Base-by-base conservation (phyloP, 2,888 invertebrate species). In the Drosophila austrosaltans region DNA sequence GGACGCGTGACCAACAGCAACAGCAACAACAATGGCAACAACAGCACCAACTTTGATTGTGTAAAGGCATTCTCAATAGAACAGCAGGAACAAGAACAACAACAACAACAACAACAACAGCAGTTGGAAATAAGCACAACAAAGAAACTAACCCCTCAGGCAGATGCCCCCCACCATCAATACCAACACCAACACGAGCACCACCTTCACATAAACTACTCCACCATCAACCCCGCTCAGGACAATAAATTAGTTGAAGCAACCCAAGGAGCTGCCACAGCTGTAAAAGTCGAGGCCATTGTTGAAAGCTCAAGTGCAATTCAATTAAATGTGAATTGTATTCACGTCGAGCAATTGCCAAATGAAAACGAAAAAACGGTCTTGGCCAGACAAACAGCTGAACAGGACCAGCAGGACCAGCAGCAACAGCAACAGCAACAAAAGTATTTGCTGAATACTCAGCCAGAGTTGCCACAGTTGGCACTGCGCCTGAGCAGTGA, bases 51-150 rank as follows among this genome's bases (percentile, higher is more conserved):
- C 66, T 63, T 69, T 69, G 79, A 81, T 82, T 89, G 84, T 81
- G 82, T 81, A 84, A 83, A 80, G 78, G 80, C 76, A 87, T 84
- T 84, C 79, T 76, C 78, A 86, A 80, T 81, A 77, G 78, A 79
- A 60, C 36, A 79, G 61, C 72, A 72, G 67, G 77, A 76, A 69
- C 75, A 74, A 57, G 75, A 72, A 69, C 76, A 72, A 69, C 76
- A 76, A 69, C 76, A 74, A 57, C 76, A 74, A 57, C 72, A 69
- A 30, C 63, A 66, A 44, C 22, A 63, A 64, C 63, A 73, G 62
- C 62, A 69, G 65, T 56, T 64, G 64, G 72, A 75, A 66, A 72
- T 60, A 74, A 67, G 70, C 71, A 81, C 65, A 77, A 77, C 78
- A 80, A 72, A 69, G 73, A 76, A 87, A 87, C 82, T 69, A 87